Evolutionary conservation across 2,888 invertebrate species (phyloP).

Genomic region (Dynastes grantii): DNA sequence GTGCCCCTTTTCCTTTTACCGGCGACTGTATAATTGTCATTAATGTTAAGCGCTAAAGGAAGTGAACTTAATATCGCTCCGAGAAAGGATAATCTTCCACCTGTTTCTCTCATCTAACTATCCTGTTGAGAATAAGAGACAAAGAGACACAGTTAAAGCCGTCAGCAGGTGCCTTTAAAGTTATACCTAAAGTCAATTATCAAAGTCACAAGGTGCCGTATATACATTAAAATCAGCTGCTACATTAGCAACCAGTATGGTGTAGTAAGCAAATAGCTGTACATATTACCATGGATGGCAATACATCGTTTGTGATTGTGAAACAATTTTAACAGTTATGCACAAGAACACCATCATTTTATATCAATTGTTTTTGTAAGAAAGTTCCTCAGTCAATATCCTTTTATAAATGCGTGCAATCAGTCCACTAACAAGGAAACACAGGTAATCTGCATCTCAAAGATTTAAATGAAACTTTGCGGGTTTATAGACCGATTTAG

Average conservation of each 20-base stretch:
- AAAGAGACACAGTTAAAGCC: slow-evolving; percentile 13
- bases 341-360: no score
- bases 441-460: no score
- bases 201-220: slow-evolving; percentile 17
- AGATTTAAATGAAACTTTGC: no score
- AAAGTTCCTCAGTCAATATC: no score
- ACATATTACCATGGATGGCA: background rate
- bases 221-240: slow-evolving; percentile 33
- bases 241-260: slow-evolving; percentile 9
- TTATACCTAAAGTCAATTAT: slow-evolving; percentile 17
- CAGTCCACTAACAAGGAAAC: no score
- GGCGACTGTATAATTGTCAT: background rate
- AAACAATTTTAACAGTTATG: no score
- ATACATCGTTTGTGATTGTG: no score
- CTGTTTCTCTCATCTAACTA: background rate
- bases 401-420: no score
- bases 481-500: no score
- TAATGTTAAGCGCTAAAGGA: slow-evolving; percentile 1
- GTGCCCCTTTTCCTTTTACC: background rate
- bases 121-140: background rate
- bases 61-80: slow-evolving; percentile 21
- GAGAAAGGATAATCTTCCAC: slow-evolving; percentile 20
- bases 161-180: slow-evolving; percentile 27
- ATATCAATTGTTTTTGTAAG: no score
- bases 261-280: slow-evolving; percentile 12